Conservation (phyloP, 2,113 vertebrate species). For the Petroica traversi region DNA sequence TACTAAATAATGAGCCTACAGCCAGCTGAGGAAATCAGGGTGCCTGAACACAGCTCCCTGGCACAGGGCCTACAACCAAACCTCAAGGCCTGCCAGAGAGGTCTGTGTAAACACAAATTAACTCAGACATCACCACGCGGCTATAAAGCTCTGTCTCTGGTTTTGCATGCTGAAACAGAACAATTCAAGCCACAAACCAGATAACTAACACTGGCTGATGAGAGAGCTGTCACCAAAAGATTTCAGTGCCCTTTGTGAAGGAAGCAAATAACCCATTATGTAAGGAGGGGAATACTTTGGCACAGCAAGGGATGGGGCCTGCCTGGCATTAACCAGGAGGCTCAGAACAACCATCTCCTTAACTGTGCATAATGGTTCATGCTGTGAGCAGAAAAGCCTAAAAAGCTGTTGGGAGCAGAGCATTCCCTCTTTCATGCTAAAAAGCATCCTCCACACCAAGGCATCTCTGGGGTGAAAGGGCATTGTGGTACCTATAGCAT, state of each 20-base stretch:
- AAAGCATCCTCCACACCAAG: background rate
- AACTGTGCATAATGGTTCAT: background rate
- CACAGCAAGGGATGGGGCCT: background rate
- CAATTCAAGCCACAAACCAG: background rate
- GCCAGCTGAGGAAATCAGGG: background rate
- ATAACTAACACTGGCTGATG: background rate
- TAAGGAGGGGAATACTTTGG: background rate
- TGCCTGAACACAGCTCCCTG: background rate
- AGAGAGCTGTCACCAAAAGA: background rate
- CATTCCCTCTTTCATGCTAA: background rate
- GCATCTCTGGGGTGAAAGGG: background rate
- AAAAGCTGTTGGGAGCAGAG: background rate
- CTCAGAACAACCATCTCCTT: background rate
- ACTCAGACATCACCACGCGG: fast-evolving
- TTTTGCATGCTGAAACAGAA: background rate
- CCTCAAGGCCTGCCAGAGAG: background rate
- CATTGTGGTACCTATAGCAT: background rate
- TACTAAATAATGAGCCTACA: background rate
- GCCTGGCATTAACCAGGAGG: background rate
- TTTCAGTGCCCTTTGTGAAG: background rate
- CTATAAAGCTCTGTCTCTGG: background rate
- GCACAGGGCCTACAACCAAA: background rate
- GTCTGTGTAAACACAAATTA: background rate
- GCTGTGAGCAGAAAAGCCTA: background rate
- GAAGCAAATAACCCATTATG: background rate